Evolutionary conservation across 2,888 invertebrate species (phyloP).

Genomic region (Priocnemis perturbator): DNA sequence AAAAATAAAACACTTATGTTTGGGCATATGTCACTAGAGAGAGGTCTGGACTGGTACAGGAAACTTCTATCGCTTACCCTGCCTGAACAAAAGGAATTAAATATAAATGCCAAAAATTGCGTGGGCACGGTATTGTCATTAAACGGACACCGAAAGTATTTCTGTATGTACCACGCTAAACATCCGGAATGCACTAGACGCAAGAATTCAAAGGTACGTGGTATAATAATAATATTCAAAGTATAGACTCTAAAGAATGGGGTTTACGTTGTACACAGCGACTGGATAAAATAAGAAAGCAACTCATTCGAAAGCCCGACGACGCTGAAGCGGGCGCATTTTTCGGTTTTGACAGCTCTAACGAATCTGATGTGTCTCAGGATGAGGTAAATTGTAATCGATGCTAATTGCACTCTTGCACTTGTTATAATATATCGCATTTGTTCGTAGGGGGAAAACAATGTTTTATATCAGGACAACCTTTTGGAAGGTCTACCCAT

Average conservation of each 20-base stretch:
- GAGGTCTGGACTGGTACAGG: slow-evolving; percentile 95
- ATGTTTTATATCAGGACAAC: slow-evolving; percentile 82
- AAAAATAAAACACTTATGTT: slow-evolving; percentile 96
- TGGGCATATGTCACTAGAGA: slow-evolving; percentile 93
- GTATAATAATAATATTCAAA: neutral
- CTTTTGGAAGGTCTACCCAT: slow-evolving; percentile 94
- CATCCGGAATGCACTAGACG: slow-evolving; percentile 85
- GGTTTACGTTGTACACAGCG: slow-evolving; percentile 76
- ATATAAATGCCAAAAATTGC: slow-evolving; percentile 97
- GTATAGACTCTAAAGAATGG: neutral
- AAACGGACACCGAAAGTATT: slow-evolving; percentile 98
- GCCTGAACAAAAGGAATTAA: slow-evolving; percentile 87
- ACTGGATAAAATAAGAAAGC: slow-evolving; percentile 83
- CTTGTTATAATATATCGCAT: slow-evolving; percentile 6
- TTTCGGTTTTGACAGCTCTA: slow-evolving; percentile 88
- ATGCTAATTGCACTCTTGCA: neutral
- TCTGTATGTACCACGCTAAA: slow-evolving; percentile 98
- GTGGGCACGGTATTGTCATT: slow-evolving; percentile 96
- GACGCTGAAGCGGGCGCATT: slow-evolving; percentile 91
- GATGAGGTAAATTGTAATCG: slow-evolving; percentile 65
- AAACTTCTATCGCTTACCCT: slow-evolving; percentile 91
- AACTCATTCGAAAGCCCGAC: slow-evolving; percentile 63
- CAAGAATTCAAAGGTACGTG: slow-evolving; percentile 81
- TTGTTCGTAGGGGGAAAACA: slow-evolving; percentile 73
- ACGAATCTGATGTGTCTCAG: slow-evolving; percentile 75